These are phyloP conservation scores for Avahi laniger DNA, from an alignment of 2,797 vertebrate genomes.

Conservation along the genomic window DNA sequence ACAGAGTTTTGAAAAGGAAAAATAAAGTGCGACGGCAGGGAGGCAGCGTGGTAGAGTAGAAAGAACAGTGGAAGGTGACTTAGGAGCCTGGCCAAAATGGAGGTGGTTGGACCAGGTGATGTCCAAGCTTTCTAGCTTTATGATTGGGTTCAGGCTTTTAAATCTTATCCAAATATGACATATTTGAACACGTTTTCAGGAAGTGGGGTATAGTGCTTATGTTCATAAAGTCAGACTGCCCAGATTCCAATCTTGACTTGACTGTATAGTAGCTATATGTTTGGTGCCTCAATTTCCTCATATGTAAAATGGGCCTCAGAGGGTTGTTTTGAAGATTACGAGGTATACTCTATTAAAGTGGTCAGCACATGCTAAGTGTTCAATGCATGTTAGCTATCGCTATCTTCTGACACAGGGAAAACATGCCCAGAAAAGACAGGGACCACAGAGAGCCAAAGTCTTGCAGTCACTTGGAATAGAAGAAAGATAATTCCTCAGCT, in stretches of 20 bases:
- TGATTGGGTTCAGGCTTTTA: background rate
- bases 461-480: background rate
- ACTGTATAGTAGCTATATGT: background rate
- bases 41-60: background rate
- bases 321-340: background rate
- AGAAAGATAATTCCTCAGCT: background rate
- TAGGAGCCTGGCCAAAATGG: background rate
- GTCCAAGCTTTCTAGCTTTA: background rate
- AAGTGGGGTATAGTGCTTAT: background rate
- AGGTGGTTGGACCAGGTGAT: background rate
- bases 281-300: background rate
- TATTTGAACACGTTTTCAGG: background rate
- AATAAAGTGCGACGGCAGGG: constrained; percentile 45
- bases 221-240: background rate
- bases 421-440: background rate
- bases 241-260: background rate
- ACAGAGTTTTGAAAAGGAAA: constrained; percentile 66
- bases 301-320: background rate
- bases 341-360: background rate
- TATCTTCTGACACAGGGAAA: background rate
- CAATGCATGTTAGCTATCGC: background rate
- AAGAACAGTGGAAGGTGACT: constrained; percentile 3
- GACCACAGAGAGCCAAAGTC: background rate
- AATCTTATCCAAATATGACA: background rate
- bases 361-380: background rate